Conservation (phyloP, 2,797 vertebrate species). For the Carapus acus region DNA sequence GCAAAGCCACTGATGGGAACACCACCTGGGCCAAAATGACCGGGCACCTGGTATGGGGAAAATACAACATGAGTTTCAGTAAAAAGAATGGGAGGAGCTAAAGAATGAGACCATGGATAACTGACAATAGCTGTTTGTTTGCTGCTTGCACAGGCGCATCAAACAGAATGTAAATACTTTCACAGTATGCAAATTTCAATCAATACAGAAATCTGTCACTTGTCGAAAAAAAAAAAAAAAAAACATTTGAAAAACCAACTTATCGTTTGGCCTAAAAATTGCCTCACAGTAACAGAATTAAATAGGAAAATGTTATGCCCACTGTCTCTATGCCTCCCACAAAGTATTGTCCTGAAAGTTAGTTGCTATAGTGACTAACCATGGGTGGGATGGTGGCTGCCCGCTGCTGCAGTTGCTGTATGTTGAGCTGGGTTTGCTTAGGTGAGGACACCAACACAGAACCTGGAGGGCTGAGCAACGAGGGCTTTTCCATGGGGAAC, state of each 20-base stretch:
- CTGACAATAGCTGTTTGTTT: too few species aligned
- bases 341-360: constrained; percentile 40
- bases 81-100: constrained; percentile 1
- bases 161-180: too few species aligned
- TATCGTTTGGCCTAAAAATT: not conserved
- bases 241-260: not conserved
- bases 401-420: constrained; percentile 92
- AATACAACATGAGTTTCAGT: not conserved
- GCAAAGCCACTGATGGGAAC: constrained; percentile 82
- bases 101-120: too few species aligned
- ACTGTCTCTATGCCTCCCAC: constrained; percentile 23
- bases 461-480: constrained; percentile 78
- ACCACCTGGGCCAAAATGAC: constrained; percentile 57
- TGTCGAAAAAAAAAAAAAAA: too few species aligned
- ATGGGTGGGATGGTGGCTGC: constrained; percentile 94
- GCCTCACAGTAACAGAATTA: constrained; percentile 2
- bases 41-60: constrained; percentile 58
- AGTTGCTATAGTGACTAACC: constrained; percentile 71
- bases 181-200: too few species aligned
- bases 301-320: constrained; percentile 24
- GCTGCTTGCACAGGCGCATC: too few species aligned
- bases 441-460: constrained; percentile 84
- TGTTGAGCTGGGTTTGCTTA: constrained; percentile 82
- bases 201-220: too few species aligned
- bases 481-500: constrained; percentile 87